Evolutionary conservation across 2,797 vertebrate species (phyloP), one percentile per base, ranked within the genome.

Genomic region (Sparidentex hasta): DNA sequence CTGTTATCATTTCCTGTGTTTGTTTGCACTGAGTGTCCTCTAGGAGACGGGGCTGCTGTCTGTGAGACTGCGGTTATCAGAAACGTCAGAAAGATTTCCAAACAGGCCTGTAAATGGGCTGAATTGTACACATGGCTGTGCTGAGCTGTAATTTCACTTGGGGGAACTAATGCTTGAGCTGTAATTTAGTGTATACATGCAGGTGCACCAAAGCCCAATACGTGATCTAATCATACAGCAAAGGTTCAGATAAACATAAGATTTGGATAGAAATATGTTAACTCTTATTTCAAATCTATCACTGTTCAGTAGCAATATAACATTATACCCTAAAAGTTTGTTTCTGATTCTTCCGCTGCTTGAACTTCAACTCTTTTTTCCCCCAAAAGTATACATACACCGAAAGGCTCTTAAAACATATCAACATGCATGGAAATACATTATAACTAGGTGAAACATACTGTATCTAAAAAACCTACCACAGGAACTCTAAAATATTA

Each of bases 1-100:
- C 44, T 47, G 47, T 73, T 68, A 48, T 80, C 65, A 91, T 93
- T 95, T 95, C 92, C 94, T 92, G 92, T 83, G 48, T 67, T 86
- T 93, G 91, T 95, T 95, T 93, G 94, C 58, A 56, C 8, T 58
- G 65, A 73, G 66, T 6, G 65, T 84, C 80, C 78, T 68, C 59
- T 69, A 65, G 73, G 50, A 55, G 57, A 74, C 56, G 46, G 11
- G 23, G 16, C 76, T 86, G 64, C 71, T 78, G 71, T 54, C 20
- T n/a, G 63, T 54, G 44, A 54, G 63, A 47, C 65, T 65, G n/a
- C 52, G 56, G 74, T 47, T 57, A 71, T 79, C 52, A 25, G 61
- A 85, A 78, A 85, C 54, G 57, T 65, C 66, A 50, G n/a, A n/a
- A 64, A 78, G 65, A 73, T 16, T 38, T 20, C 63, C 14, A 61